These are phyloP conservation scores for Galleria mellonella DNA, from an alignment of 1,140 invertebrate genomes.

Conservation along the genomic window DNA sequence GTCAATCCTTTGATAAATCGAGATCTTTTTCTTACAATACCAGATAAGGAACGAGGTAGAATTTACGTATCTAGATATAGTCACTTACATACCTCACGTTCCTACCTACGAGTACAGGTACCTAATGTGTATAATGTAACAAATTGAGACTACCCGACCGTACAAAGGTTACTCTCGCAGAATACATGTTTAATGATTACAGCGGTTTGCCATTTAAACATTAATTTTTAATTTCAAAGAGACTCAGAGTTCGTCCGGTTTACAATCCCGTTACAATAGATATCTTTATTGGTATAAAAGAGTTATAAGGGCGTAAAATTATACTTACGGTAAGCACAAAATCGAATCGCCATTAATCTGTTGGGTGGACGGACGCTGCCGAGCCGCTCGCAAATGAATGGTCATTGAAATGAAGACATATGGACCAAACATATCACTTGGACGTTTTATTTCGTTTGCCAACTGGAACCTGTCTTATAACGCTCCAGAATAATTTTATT, in stretches of 20 bases:
- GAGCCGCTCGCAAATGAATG: constrained; percentile 44
- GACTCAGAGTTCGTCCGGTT: background rate
- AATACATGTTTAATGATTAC: constrained; percentile 10
- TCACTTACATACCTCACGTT: too few species aligned
- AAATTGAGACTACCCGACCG: background rate
- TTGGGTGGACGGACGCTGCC: constrained; percentile 18
- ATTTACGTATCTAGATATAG: too few species aligned
- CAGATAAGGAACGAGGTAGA: too few species aligned
- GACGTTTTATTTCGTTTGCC: constrained; percentile 39
- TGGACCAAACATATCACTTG: constrained; percentile 41
- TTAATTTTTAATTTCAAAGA: constrained; percentile 8
- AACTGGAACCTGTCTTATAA: constrained; percentile 20
- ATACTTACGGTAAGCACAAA: constrained; percentile 20
- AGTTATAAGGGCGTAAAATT: background rate
- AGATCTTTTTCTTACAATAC: too few species aligned
- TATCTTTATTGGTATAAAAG: constrained; percentile 4
- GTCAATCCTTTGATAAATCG: too few species aligned
- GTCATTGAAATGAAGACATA: constrained; percentile 54
- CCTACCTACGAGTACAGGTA: too few species aligned
- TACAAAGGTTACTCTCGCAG: background rate
- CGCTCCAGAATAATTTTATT: constrained; percentile 28
- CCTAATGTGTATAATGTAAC: background rate
- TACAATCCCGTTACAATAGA: background rate
- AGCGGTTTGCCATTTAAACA: constrained; percentile 8
- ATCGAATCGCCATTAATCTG: constrained; percentile 38